phyloP scores from a whole-genome alignment of 2,888 invertebrate species.

The Fragum whitleyi region DNA sequence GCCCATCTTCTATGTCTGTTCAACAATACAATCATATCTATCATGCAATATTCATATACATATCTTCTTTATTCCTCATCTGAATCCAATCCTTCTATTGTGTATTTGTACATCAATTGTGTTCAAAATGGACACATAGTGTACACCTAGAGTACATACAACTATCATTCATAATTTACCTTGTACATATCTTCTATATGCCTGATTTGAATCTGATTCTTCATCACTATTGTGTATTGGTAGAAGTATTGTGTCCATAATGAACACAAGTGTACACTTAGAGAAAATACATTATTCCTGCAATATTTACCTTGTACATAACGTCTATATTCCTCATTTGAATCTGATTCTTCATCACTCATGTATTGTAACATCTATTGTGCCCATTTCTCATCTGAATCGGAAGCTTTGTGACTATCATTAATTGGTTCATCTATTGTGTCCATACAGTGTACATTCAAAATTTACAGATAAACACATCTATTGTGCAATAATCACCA shows the following conservation, averaged over 20 bases:
- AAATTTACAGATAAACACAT: too few relatives aligned
- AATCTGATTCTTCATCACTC: conserved; percentile 45
- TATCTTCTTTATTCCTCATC: conserved; percentile 7
- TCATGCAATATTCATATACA: conserved; percentile 1
- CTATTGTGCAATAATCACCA: too few relatives aligned
- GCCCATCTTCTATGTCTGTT: conserved; percentile 96
- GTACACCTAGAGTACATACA: conserved; percentile 84
- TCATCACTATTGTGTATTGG: conserved; percentile 76
- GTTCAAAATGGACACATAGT: too few relatives aligned
- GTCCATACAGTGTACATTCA: too few relatives aligned
- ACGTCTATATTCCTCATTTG: conserved; percentile 52
- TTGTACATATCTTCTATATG: conserved; percentile 28
- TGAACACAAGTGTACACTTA: conserved; percentile 94
- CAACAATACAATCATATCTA: too few relatives aligned
- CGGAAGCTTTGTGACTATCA: too few relatives aligned
- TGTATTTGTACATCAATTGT: too few relatives aligned
- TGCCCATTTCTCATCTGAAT: too few relatives aligned
- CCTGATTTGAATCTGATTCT: conserved; percentile 59
- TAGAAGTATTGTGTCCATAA: conserved; percentile 97
- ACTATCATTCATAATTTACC: conserved; percentile 7
- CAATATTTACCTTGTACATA: conserved; percentile 23
- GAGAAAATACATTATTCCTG: too few relatives aligned
- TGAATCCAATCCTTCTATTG: too few relatives aligned
- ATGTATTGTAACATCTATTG: conserved; percentile 91
- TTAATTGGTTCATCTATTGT: too few relatives aligned